A percentile compares a stretch with the other conserved stretches of the same genome.
Evolutionary conservation across 1,140 invertebrate genomes (phyloP).

Genomic region (Drosophila auraria): DNA sequence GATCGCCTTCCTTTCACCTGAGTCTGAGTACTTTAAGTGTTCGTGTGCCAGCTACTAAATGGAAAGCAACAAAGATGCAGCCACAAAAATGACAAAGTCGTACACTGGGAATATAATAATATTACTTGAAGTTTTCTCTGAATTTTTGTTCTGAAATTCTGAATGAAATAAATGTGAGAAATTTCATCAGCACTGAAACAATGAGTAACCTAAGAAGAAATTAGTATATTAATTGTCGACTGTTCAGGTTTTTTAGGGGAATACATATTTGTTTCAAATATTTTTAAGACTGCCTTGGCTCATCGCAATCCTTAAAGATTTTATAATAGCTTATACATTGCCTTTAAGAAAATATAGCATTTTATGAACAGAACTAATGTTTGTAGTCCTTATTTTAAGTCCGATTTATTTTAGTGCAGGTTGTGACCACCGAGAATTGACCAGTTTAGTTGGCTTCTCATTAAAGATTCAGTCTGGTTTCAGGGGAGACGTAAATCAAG

Average conservation of each 20-base stretch:
- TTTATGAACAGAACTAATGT: too few species aligned
- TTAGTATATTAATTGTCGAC: too few species aligned
- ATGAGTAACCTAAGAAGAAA: too few species aligned
- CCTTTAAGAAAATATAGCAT: too few species aligned
- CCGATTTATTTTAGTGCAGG: not conserved
- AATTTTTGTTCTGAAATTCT: not conserved
- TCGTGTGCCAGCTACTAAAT: slow-evolving; percentile 21
- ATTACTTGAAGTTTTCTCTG: not conserved
- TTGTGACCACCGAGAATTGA: slow-evolving; percentile 29
- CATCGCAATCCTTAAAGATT: too few species aligned
- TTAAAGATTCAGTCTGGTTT: slow-evolving; percentile 82
- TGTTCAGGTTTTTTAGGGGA: too few species aligned
- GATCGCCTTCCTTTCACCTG: slow-evolving; percentile 4
- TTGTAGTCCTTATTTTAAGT: not conserved
- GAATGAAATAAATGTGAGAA: too few species aligned
- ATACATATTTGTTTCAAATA: too few species aligned
- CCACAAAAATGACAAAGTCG: slow-evolving; percentile 53
- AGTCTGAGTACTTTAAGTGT: slow-evolving; percentile 30
- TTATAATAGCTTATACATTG: too few species aligned
- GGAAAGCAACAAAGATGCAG: slow-evolving; percentile 46
- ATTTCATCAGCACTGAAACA: not conserved
- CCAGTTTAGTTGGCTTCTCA: slow-evolving; percentile 64
- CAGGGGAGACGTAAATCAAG: slow-evolving; percentile 78
- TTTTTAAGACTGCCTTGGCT: too few species aligned
- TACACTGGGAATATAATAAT: not conserved